Base-by-base conservation (phyloP, 2,888 invertebrate genomes). In the Rhagonycha fulva region DNA sequence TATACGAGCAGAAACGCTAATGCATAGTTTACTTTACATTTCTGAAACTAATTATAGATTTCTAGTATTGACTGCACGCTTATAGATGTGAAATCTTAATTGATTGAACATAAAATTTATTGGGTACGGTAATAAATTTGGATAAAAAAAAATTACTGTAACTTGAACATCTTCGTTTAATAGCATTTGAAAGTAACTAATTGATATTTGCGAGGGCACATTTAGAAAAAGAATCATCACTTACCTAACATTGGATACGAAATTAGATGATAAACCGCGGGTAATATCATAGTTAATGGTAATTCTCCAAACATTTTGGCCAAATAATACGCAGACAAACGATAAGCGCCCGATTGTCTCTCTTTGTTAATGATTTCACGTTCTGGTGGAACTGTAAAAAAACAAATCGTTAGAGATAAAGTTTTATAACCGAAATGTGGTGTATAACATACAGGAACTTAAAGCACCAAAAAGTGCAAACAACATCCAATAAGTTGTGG, bases 281-380 rank as follows among this genome's bases (percentile, higher is more conserved):
- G 95, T 83, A 94, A 88, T 61, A 94, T 92, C 82, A 95, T 90
- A 63, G 93, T 93, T 80, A 95, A 86, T 9, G 95, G 95, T 83
- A 94, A 86, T 87, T 95, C 95, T 75, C 94, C 94, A 78, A 93
- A 91, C 93, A 94, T 94, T 88, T 95, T 95, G 77, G 95, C 94
- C 85, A 94, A 86, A 87, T 94, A 95, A 85, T 95, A 95, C 60
- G 95, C 94, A 9, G 94, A 94, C 71, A 95, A 88, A 72, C 95
- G 90, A 85, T 95, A 95, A 47, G 94, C 93, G 68, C 95, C 95
- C 12, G 94, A 93, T 80, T 92, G 90, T 75, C 95, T 89, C 86
- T 95, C 95, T 86, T 95, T 95, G 86, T 93, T 93, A 80, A 95
- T 93, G 61, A 95, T 94, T 88, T 93, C 93, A 80, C 93, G 90